These are phyloP conservation scores for Naso thynnoides DNA, from an alignment of 2,797 vertebrate species.

Conservation along the genomic window DNA sequence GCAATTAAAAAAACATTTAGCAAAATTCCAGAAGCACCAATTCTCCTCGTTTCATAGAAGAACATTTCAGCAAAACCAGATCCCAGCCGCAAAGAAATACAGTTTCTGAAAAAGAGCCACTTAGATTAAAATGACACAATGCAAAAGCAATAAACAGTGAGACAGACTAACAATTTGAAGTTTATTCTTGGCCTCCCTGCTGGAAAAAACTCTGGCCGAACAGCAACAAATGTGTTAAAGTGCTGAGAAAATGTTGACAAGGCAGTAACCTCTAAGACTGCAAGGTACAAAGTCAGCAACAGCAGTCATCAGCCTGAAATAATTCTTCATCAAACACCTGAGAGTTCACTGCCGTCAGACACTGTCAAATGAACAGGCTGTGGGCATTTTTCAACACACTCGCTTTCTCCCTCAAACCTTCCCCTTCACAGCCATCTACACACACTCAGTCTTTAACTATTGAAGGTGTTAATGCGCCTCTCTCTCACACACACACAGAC, in stretches of 20 bases:
- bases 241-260: constrained; percentile 54
- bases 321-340: constrained; percentile 55
- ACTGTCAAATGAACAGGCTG: constrained; percentile 23
- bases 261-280: constrained; percentile 49
- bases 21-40: constrained; percentile 36
- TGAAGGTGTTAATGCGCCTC: constrained; percentile 1
- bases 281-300: constrained; percentile 48
- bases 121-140: constrained; percentile 27
- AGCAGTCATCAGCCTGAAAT: constrained; percentile 56
- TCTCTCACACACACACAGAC: constrained; percentile 10
- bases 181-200: constrained; percentile 18
- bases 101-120: constrained; percentile 23
- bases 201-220: constrained; percentile 39
- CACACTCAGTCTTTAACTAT: not conserved
- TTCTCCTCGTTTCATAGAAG: constrained; percentile 25
- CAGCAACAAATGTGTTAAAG: constrained; percentile 38
- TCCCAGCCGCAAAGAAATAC: constrained; percentile 10
- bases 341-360: constrained; percentile 23
- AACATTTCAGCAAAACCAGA: constrained; percentile 32
- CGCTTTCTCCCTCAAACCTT: not conserved
- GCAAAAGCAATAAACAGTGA: constrained; percentile 33
- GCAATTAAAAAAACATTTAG: constrained; percentile 43
- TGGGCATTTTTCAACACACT: constrained; percentile 36
- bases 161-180: constrained; percentile 31
- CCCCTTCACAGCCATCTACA: too few species aligned